Conservation (phyloP, 2,797 vertebrate species). For the Syngnathus rostellatus region DNA sequence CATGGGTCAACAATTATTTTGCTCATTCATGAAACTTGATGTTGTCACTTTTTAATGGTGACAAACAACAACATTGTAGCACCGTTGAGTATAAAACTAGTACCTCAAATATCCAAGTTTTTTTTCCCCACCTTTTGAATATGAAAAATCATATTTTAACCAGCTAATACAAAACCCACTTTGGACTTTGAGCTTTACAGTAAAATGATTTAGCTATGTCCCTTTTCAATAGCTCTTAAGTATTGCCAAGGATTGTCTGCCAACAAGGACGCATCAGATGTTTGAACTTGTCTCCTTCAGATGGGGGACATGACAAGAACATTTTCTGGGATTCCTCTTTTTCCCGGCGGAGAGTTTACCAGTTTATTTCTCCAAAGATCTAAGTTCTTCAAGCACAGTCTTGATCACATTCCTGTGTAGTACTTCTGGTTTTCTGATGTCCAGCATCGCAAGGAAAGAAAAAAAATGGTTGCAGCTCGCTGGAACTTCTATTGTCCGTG, state of each 20-base stretch:
- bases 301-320: slow-evolving; percentile 31
- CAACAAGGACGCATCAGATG: slow-evolving; percentile 12
- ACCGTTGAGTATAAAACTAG: slow-evolving; percentile 34
- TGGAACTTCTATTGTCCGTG: slow-evolving; percentile 38
- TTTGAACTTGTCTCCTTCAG: slow-evolving; percentile 25
- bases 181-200: slow-evolving; percentile 17
- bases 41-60: slow-evolving; percentile 40
- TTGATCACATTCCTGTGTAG: slow-evolving; percentile 40
- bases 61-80: slow-evolving; percentile 39
- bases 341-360: slow-evolving; percentile 33
- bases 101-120: slow-evolving; percentile 14
- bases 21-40: slow-evolving; percentile 41
- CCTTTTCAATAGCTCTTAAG: slow-evolving; percentile 34
- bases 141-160: slow-evolving; percentile 19
- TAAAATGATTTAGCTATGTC: slow-evolving; percentile 26
- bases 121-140: slow-evolving; percentile 10
- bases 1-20: slow-evolving; percentile 45
- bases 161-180: slow-evolving; percentile 24
- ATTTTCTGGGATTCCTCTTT: slow-evolving; percentile 33
- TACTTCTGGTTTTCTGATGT: slow-evolving; percentile 57
- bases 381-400: slow-evolving; percentile 26
- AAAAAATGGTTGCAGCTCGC: slow-evolving; percentile 35
- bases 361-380: slow-evolving; percentile 23
- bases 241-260: slow-evolving; percentile 17
- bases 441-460: slow-evolving; percentile 52